These are phyloP conservation scores for Lacanobia oleracea DNA, from an alignment of 2,888 invertebrate genomes.

Conservation along the genomic window DNA sequence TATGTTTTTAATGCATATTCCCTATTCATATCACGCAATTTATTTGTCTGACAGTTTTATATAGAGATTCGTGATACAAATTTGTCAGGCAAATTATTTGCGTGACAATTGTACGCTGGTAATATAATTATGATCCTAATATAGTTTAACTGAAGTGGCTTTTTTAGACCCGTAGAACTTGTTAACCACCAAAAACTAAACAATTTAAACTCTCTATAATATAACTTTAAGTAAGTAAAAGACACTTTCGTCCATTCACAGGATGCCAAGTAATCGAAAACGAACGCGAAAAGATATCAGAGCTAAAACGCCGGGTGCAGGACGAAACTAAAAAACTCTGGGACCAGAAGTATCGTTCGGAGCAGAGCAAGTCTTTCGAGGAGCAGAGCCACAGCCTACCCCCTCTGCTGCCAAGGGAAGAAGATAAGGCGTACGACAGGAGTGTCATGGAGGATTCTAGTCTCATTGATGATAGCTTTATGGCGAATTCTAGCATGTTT, in stretches of 20 bases:
- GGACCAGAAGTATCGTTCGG: constrained; percentile 89
- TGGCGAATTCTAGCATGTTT: constrained; percentile 79
- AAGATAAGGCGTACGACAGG: constrained; percentile 63
- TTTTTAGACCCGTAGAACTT: too few species aligned
- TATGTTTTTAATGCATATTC: too few species aligned
- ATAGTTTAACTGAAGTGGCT: too few species aligned
- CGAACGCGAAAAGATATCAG: constrained; percentile 96
- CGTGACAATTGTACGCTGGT: too few species aligned
- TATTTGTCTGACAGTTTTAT: too few species aligned
- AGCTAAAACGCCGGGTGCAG: constrained; percentile 96
- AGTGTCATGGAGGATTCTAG: constrained; percentile 74
- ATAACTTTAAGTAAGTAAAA: not conserved
- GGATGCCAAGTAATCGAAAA: constrained; percentile 98
- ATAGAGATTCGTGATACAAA: too few species aligned
- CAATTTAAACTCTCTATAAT: too few species aligned
- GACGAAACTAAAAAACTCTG: constrained; percentile 97
- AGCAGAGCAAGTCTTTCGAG: constrained; percentile 73
- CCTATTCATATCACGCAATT: too few species aligned
- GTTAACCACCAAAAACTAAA: too few species aligned
- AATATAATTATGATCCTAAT: too few species aligned
- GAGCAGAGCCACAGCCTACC: constrained; percentile 72
- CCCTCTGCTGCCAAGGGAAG: constrained; percentile 44
- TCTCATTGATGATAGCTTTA: constrained; percentile 78
- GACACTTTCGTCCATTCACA: constrained; percentile 74
- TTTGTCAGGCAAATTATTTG: too few species aligned